Percentiles rank a stretch among this genome's conserved stretches.
These are phyloP conservation scores for Molorchus minor DNA, from an alignment of 2,888 invertebrate species.

Conservation along the genomic window DNA sequence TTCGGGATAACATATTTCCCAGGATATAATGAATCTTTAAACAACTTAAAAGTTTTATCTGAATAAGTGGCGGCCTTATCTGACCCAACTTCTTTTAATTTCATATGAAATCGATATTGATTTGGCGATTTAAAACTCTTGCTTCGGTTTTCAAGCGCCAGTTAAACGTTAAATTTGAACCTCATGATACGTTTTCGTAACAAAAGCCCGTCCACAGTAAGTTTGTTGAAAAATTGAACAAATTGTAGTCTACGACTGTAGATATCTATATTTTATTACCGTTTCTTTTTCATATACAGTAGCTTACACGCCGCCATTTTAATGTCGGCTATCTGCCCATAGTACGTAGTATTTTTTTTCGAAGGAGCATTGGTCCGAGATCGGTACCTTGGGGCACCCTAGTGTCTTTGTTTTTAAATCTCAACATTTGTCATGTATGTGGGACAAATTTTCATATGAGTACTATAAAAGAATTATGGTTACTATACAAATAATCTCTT, in stretches of 20 bases:
- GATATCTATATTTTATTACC: too few relatives aligned
- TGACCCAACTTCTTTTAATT: background rate
- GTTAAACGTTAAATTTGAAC: background rate
- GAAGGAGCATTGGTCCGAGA: too few relatives aligned
- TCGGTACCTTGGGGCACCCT: too few relatives aligned
- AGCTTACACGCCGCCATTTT: too few relatives aligned
- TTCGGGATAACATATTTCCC: background rate
- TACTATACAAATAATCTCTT: background rate
- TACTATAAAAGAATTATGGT: background rate
- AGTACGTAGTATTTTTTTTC: too few relatives aligned
- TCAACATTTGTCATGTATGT: too few relatives aligned
- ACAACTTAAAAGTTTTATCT: slow-evolving; percentile 2
- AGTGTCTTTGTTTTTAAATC: too few relatives aligned
- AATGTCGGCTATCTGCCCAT: too few relatives aligned
- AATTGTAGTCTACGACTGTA: too few relatives aligned
- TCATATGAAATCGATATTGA: background rate
- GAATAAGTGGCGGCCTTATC: background rate
- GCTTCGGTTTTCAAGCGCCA: background rate
- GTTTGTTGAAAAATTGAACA: background rate
- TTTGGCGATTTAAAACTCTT: slow-evolving; percentile 7
- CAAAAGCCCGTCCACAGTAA: background rate
- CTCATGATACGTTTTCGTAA: slow-evolving; percentile 1
- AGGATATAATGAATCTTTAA: slow-evolving; percentile 1
- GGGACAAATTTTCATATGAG: too few relatives aligned
- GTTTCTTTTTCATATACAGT: too few relatives aligned